Base-by-base conservation (phyloP, 2,113 vertebrate species). In the Equus przewalskii region DNA sequence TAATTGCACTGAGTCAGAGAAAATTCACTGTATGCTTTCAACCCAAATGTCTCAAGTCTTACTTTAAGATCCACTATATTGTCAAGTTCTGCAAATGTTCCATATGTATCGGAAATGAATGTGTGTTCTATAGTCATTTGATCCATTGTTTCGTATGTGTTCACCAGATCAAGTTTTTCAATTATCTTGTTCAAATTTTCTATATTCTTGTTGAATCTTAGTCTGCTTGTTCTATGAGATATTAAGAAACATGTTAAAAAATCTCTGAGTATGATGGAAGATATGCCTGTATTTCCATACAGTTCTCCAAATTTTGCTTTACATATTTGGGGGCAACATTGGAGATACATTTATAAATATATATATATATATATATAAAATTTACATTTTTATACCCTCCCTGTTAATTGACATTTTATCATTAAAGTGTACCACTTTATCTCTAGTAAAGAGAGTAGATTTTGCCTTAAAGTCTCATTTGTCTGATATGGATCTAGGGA, bases 351-450 rank as follows among this genome's bases (percentile, higher is more conserved):
- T 41, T 41, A 41, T 41, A 41, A 41, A 41, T 41, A 41, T 41
- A 41, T 41, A 41, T 41, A 41, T 36, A 36, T 79, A 18, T n/a
- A 36, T 41, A 14, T 44, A 36, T 36, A 36, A 87, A 62, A 30
- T 41, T 83, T 82, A 87, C 84, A 54, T 30, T 84, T 91, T 87
- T 75, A 51, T 79, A 73, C 75, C n/a, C 65, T 94, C 33, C 58
- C 65, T 60, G 21, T 36, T 91, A 83, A 65, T 49, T 91, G 12
- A 65, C 88, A 79, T 54, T 70, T 76, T 80, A 44, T 84, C 72
- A 54, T 75, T 78, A 54, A 64, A 69, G 51, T 44, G 2, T 33
- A 56, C 28, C 36, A 88, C 15, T 94, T 94, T 54, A 69, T 67
- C 88, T 80, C 56, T 80, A 14, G n/a, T 64, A 89, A 87, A 76